A percentile compares a stretch with the other conserved stretches of the same genome.
Conservation (phyloP, 2,888 invertebrate species). For the Drosophila melanosoma region DNA sequence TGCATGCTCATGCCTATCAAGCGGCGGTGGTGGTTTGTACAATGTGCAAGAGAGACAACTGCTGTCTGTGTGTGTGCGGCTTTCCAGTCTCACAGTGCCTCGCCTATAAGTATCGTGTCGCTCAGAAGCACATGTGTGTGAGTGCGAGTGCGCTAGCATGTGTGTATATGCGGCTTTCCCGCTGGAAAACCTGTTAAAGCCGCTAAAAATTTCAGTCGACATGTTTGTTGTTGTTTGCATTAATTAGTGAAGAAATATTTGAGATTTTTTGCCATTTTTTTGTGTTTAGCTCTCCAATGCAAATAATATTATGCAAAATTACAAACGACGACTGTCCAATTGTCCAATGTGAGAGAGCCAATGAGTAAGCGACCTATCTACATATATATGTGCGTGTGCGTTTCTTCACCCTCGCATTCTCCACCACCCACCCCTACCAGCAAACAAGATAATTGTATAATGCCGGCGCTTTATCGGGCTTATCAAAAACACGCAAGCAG, state of each 20-base stretch:
- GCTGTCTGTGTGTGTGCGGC: constrained; percentile 46
- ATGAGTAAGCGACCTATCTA: constrained; percentile 54
- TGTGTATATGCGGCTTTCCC: constrained; percentile 56
- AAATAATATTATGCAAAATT: constrained; percentile 74
- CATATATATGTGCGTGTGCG: constrained; percentile 11
- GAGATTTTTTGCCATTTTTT: constrained; percentile 69
- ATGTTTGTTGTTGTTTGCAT: constrained; percentile 76
- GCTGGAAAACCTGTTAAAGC: constrained; percentile 80
- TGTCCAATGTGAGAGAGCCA: constrained; percentile 34
- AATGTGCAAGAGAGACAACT: constrained; percentile 61
- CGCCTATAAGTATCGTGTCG: constrained; percentile 63
- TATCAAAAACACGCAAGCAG: constrained; percentile 69
- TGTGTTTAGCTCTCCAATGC: constrained; percentile 34
- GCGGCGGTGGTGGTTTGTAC: constrained; percentile 52
- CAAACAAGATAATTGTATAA: constrained; percentile 66
- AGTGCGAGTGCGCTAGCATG: constrained; percentile 60
- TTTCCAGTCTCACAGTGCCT: constrained; percentile 71
- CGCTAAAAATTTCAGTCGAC: constrained; percentile 73
- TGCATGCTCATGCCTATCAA: constrained; percentile 64
- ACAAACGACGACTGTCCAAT: constrained; percentile 30
- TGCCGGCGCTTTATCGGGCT: constrained; percentile 74
- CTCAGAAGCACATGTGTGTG: constrained; percentile 39
- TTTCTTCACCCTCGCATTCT: constrained; percentile 12
- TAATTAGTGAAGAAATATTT: constrained; percentile 77
- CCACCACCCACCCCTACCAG: constrained; percentile 28